Evolutionary conservation across 2,113 vertebrate genomes (phyloP).

Genomic region (Climacteris rufus): DNA sequence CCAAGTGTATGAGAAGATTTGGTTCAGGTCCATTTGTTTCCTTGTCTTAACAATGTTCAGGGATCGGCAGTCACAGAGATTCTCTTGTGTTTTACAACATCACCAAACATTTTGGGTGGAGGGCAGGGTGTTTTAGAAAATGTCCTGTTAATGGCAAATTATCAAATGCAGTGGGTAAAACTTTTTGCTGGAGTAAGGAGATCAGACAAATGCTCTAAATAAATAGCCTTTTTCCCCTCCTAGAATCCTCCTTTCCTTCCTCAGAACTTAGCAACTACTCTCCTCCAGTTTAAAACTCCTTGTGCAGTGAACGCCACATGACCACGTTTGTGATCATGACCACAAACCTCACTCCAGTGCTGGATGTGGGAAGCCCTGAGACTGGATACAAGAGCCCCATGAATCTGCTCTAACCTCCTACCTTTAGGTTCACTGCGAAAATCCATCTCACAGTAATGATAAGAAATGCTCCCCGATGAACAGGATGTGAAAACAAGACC

Average conservation of each 20-base stretch:
- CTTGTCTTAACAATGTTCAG: not conserved
- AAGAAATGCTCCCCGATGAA: not conserved
- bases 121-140: not conserved
- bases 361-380: not conserved
- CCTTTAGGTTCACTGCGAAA: not conserved
- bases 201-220: not conserved
- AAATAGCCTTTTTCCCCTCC: not conserved
- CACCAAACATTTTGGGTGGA: not conserved
- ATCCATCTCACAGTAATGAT: not conserved
- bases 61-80: not conserved
- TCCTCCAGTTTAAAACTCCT: not conserved
- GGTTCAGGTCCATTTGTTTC: not conserved
- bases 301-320: not conserved
- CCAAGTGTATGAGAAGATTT: not conserved
- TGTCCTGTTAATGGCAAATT: not conserved
- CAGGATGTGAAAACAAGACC: not conserved
- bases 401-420: not conserved
- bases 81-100: not conserved
- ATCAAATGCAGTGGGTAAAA: not conserved
- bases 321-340: not conserved
- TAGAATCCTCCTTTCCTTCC: not conserved
- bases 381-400: not conserved
- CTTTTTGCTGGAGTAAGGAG: not conserved
- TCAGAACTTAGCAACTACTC: not conserved
- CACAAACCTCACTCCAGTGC: not conserved